A percentile compares a stretch with the other conserved stretches of the same genome.
Evolutionary conservation across 2,888 invertebrate species (phyloP).

Genomic region (Ochropleura leucogaster): DNA sequence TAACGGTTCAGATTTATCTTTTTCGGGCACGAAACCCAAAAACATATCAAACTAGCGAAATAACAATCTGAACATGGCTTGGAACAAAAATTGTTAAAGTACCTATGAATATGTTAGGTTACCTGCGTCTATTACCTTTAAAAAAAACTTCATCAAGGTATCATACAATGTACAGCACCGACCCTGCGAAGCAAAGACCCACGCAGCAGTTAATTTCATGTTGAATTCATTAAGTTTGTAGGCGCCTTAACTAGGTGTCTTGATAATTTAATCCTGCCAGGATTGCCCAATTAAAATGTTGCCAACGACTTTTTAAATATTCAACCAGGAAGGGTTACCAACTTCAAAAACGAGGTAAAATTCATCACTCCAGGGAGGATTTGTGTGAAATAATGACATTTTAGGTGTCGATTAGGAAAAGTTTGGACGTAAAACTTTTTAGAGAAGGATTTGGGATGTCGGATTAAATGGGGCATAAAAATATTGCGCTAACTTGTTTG

Average conservation of each 20-base stretch:
- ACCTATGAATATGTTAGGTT: no score
- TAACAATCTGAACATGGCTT: background rate
- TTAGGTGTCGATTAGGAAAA: constrained; percentile 88
- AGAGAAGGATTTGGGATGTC: constrained; percentile 76
- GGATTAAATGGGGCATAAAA: constrained; percentile 53
- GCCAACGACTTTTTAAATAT: constrained; percentile 90
- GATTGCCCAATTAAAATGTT: constrained; percentile 90
- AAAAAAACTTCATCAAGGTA: constrained; percentile 21
- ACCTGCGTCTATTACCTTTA: background rate
- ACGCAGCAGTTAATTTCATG: constrained; percentile 83
- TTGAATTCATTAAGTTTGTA: constrained; percentile 89
- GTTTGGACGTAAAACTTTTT: constrained; percentile 79
- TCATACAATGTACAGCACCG: constrained; percentile 60
- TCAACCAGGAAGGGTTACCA: constrained; percentile 85
- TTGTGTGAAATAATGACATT: constrained; percentile 88
- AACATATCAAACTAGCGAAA: background rate
- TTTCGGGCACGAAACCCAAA: background rate
- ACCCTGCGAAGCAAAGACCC: constrained; percentile 58
- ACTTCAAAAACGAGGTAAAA: constrained; percentile 86
- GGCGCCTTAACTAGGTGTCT: constrained; percentile 89
- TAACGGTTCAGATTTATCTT: no score
- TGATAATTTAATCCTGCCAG: constrained; percentile 90
- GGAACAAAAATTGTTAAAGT: background rate
- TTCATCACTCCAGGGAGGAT: constrained; percentile 86
- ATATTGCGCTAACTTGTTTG: constrained; percentile 42